A percentile compares a stretch with the other conserved stretches of the same genome.
phyloP scores from a whole-genome alignment of 37 sponge, comb jelly and placozoan species.

The Amphimedon queenslandica region DNA sequence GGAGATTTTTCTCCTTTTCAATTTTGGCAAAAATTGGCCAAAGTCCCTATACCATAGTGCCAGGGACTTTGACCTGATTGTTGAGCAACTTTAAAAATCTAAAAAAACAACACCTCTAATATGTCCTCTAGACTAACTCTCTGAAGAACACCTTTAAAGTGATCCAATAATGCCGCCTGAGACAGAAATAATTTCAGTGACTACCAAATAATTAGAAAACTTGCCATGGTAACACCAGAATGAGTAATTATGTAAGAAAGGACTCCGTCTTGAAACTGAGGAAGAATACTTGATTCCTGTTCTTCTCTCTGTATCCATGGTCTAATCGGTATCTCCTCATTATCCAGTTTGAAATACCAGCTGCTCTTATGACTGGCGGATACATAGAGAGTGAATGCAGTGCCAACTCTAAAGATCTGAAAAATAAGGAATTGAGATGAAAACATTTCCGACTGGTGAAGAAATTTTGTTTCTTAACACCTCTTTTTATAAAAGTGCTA shows the following conservation, averaged over 20 bases:
- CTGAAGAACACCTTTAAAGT: conserved; percentile 37
- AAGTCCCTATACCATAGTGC: too few relatives aligned
- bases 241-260: conserved; percentile 25
- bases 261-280: conserved; percentile 22
- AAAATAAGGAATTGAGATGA: conserved; percentile 19
- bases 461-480: background rate
- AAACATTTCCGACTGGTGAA: too few relatives aligned
- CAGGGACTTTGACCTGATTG: too few relatives aligned
- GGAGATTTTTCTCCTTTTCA: too few relatives aligned
- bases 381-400: conserved; percentile 18
- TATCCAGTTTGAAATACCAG: too few relatives aligned
- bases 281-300: conserved; percentile 7
- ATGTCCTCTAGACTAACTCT: conserved; percentile 23
- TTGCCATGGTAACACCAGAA: conserved; percentile 50
- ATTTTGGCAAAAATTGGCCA: too few relatives aligned
- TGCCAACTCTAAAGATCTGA: conserved; percentile 15
- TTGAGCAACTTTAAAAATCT: too few relatives aligned
- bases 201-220: background rate
- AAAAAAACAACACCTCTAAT: conserved; percentile 32
- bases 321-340: conserved; percentile 39
- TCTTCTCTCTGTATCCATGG: conserved; percentile 32
- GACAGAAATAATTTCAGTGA: background rate
- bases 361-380: conserved; percentile 24
- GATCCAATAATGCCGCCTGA: conserved; percentile 8
- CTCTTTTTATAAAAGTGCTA: background rate